These are phyloP conservation scores for Anas acuta DNA, from an alignment of 2,797 vertebrate species.

Conservation along the genomic window DNA sequence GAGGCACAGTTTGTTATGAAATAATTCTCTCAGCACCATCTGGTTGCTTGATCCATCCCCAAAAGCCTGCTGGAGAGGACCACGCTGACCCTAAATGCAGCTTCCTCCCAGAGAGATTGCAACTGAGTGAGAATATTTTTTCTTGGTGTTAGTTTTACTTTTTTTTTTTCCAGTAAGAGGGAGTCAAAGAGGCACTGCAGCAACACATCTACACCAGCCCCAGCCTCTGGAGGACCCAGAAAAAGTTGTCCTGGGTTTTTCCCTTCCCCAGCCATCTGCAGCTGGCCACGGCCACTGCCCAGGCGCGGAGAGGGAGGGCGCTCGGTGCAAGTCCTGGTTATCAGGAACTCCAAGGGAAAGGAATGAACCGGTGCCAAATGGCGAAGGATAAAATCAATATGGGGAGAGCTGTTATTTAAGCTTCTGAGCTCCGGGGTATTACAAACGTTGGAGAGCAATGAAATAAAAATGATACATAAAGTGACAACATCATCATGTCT, in stretches of 20 bases:
- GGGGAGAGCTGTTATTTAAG: slow-evolving; percentile 52
- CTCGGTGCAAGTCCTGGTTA: slow-evolving; percentile 14
- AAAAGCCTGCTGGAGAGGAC: neutral
- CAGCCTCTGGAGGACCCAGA: neutral
- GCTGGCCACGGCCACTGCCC: neutral
- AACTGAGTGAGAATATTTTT: neutral
- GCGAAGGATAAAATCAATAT: slow-evolving; percentile 53
- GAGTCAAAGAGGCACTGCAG: neutral
- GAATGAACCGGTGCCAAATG: slow-evolving; percentile 47
- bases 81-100: neutral
- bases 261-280: neutral
- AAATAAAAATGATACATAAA: slow-evolving; percentile 72
- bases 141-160: neutral
- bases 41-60: neutral
- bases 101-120: neutral
- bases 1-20: neutral
- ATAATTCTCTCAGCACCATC: neutral
- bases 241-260: rapidly evolving
- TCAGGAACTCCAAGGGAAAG: slow-evolving; percentile 44
- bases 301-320: neutral
- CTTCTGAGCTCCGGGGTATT: slow-evolving; percentile 46
- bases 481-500: slow-evolving; percentile 46
- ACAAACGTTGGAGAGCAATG: slow-evolving; percentile 58
- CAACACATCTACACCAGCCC: neutral
- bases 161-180: neutral